These are phyloP conservation scores for Romanogobio albipinnatus DNA, from an alignment of 2,113 vertebrate genomes.

Conservation along the genomic window DNA sequence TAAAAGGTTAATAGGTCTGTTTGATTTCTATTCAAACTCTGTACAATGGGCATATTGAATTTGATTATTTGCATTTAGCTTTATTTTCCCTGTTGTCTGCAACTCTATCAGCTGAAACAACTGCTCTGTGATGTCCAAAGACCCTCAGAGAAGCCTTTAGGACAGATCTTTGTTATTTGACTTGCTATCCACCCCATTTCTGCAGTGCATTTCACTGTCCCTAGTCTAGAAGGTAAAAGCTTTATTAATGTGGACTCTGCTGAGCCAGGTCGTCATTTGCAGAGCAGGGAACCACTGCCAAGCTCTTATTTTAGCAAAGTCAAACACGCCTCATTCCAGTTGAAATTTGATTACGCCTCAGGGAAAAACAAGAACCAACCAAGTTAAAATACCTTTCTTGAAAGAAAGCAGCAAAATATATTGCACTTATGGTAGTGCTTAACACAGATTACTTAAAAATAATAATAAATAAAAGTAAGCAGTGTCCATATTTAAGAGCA, in stretches of 20 bases:
- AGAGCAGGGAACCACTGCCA: not conserved
- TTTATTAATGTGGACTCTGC: not conserved
- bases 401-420: not conserved
- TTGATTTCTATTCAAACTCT: not conserved
- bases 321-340: constrained; percentile 25
- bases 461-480: not conserved
- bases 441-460: not conserved
- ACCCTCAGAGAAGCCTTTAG: too few relatives aligned
- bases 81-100: not conserved
- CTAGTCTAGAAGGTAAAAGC: constrained; percentile 3
- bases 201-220: not conserved
- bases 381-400: not conserved
- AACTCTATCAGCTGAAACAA: not conserved
- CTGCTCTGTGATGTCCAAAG: too few relatives aligned
- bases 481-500: not conserved
- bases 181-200: not conserved
- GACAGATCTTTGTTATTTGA: not conserved
- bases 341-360: constrained; percentile 17
- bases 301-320: constrained; percentile 31
- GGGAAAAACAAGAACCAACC: not conserved
- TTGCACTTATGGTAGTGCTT: not conserved
- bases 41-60: not conserved
- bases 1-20: not conserved
- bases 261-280: not conserved
- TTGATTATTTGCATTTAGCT: not conserved